Evolutionary conservation across 2,888 invertebrate genomes (phyloP), one percentile per base, ranked within the genome.

Genomic region (Eilema caniola): DNA sequence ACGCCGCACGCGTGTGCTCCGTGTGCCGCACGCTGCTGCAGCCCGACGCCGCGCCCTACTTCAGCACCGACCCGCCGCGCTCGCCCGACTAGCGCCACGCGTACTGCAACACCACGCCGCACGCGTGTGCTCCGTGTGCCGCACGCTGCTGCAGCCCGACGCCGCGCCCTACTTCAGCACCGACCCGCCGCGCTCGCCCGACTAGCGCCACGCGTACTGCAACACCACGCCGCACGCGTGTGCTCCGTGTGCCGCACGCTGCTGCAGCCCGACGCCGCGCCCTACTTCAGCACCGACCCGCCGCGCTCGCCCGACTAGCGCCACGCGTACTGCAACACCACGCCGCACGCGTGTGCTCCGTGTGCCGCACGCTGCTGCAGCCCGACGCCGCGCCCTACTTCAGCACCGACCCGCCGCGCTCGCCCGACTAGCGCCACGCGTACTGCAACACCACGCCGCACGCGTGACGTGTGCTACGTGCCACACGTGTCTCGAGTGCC

Each of bases 241-340:
- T 99, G 99, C 96, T 97, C 98, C 92, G 98, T 99, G 73, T 99
- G 99, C 95, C 99, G 99, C 96, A 99, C 99, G 66, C 96, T 99
- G 88, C 97, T 99, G 89, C 98, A 97, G 92, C 97, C 97, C 86
- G 96, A 98, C 93, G 97, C 98, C 79, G 98, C 98, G 85, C 99
- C 98, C 64, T 99, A 98, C 95, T 99, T 98, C 95, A 98, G 98
- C 94, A 97, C 97, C 80, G 97, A 97, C 86, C 97, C 97, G 80
- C 97, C 97, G 64, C 86, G 87, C 84, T 77, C 84, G 71, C 90
- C 89, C 68, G 85, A 84, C 84, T 89, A 97, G 97, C 78, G 98
- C 41, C n/a, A n/a, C n/a, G n/a, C n/a, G n/a, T n/a, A n/a, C n/a
- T n/a, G n/a, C n/a, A n/a, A n/a, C n/a, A n/a, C n/a, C n/a, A n/a